Evolutionary conservation across 2,797 vertebrate genomes (phyloP).

Genomic region (Cygnus olor): DNA sequence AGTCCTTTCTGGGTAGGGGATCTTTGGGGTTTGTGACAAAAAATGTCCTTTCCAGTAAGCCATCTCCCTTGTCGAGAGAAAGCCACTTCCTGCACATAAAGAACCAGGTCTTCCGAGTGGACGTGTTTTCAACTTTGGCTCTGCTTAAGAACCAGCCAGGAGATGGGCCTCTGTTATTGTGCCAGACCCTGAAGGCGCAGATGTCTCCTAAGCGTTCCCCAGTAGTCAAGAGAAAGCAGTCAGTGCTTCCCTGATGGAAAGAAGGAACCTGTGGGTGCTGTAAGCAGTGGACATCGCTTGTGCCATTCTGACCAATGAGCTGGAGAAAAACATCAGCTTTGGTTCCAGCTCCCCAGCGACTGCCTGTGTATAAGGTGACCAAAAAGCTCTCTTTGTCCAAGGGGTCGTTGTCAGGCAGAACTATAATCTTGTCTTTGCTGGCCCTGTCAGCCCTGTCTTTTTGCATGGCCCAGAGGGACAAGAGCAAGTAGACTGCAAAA

Average conservation of each 20-base stretch:
- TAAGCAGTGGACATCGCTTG: slow-evolving; percentile 66
- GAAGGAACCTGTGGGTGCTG: slow-evolving; percentile 28
- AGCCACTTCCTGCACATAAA: slow-evolving; percentile 80
- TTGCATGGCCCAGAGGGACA: slow-evolving; percentile 70
- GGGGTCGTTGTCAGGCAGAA: slow-evolving; percentile 75
- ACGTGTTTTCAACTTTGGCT: slow-evolving; percentile 72
- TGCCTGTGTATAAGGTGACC: slow-evolving; percentile 79
- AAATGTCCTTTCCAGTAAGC: slow-evolving; percentile 56
- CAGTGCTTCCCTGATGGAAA: slow-evolving; percentile 57
- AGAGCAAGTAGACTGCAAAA: background rate
- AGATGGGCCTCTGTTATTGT: slow-evolving; percentile 45
- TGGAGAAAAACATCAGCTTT: slow-evolving; percentile 73
- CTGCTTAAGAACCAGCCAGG: slow-evolving; percentile 79
- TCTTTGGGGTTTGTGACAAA: background rate
- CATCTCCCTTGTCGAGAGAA: background rate
- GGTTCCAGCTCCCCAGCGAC: slow-evolving; percentile 69
- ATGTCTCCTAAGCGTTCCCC: slow-evolving; percentile 71
- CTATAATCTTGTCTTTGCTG: slow-evolving; percentile 28
- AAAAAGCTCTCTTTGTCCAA: slow-evolving; percentile 71
- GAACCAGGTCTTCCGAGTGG: slow-evolving; percentile 65
- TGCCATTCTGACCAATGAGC: slow-evolving; percentile 18
- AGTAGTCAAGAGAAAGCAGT: slow-evolving; percentile 75
- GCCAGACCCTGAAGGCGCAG: slow-evolving; percentile 70
- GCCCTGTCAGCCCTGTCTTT: slow-evolving; percentile 63
- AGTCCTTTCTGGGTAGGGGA: slow-evolving; percentile 52